These are phyloP conservation scores for Linepithema humile DNA, from an alignment of 1,140 invertebrate genomes.

Conservation along the genomic window DNA sequence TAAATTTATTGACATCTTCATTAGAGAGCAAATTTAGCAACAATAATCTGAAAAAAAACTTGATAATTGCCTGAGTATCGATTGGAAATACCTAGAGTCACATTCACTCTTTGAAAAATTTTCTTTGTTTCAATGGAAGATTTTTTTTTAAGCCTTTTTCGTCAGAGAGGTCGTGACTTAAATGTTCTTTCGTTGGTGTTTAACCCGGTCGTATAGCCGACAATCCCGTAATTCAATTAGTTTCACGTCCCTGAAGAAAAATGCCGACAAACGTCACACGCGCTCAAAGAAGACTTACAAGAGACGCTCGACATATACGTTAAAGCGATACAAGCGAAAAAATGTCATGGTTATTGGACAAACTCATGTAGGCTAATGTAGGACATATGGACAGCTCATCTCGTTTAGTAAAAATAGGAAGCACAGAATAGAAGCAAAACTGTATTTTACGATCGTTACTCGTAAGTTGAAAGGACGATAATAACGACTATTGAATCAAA, in stretches of 20 bases:
- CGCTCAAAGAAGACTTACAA: constrained; percentile 39
- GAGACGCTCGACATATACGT: constrained; percentile 7
- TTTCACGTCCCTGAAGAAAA: constrained; percentile 41
- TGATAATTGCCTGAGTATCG: background rate
- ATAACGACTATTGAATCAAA: background rate
- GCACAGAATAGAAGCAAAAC: background rate
- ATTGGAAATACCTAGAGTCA: background rate
- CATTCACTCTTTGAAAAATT: background rate
- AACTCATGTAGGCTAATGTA: too few species aligned
- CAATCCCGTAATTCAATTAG: constrained; percentile 39
- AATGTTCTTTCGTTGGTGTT: background rate
- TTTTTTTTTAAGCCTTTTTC: background rate
- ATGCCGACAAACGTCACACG: constrained; percentile 27
- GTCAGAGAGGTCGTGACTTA: background rate
- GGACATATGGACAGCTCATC: constrained; percentile 2
- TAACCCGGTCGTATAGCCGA: background rate
- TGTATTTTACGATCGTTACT: background rate
- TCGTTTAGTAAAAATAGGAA: constrained; percentile 2
- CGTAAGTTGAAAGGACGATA: background rate
- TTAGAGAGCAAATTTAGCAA: background rate
- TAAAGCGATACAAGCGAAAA: constrained; percentile 33
- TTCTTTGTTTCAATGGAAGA: background rate
- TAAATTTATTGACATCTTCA: background rate
- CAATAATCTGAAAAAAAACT: background rate
- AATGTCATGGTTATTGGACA: constrained; percentile 47